Percentiles rank a stretch among this genome's conserved stretches.
Conservation (phyloP, 2,888 invertebrate species). For the Cybosia mesomella region DNA sequence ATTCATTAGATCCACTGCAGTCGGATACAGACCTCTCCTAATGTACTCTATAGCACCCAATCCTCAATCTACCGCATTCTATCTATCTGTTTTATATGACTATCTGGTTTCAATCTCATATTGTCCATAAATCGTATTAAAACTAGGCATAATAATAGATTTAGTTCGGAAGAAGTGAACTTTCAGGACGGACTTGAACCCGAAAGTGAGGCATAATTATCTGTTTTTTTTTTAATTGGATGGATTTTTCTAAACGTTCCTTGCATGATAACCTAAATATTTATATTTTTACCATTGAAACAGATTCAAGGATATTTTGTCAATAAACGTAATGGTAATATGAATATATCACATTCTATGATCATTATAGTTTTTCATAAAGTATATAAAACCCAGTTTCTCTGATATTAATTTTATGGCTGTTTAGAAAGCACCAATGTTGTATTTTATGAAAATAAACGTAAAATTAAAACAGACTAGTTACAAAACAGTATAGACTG, state of each 20-base stretch:
- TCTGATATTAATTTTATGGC: neutral
- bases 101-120: neutral
- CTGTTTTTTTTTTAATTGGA: neutral
- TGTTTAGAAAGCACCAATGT: neutral
- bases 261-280: constrained; percentile 2
- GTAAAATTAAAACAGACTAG: neutral
- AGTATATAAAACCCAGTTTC: neutral
- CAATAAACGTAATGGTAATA: neutral
- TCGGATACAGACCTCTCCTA: neutral
- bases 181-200: too few species aligned
- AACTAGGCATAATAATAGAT: too few species aligned
- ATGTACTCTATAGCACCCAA: neutral
- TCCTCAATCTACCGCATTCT: neutral
- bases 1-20: neutral
- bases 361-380: neutral
- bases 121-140: constrained; percentile 1
- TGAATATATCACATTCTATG: neutral
- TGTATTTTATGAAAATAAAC: neutral
- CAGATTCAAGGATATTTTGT: neutral
- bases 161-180: too few species aligned
- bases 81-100: neutral
- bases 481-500: too few species aligned
- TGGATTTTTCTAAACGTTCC: neutral
- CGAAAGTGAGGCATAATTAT: too few species aligned
- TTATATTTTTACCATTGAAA: neutral